Base-by-base conservation (phyloP, 2,888 invertebrate species). In the Drosophila acutilabella region DNA sequence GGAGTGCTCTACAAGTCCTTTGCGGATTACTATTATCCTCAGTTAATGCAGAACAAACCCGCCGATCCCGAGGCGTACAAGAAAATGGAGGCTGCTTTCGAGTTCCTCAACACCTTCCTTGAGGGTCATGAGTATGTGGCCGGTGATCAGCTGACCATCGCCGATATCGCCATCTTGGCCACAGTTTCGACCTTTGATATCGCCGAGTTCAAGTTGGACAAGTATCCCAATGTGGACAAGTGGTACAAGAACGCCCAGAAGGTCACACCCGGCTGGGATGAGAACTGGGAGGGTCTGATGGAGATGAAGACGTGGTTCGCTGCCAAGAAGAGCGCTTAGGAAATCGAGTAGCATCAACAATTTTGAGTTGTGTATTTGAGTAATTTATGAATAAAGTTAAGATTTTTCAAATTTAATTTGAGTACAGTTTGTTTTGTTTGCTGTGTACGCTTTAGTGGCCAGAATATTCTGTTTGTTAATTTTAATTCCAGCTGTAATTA, bases 81-180 rank as follows among this genome's bases (percentile, higher is more conserved):
- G 67, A 95, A 95, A 89, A 93, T 96, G 26, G 94, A 95, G 30
- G 94, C 94, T 1, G 95, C 95, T 0, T 93, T 96, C 44, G 93
- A 93, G 42, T 94, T 95, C 69, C 92, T 97, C 45, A 95, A 97
- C 78, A 94, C 92, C 14, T 95, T 96, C 93, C 93, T 97, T 14
- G 94, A 95, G 38, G 94, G 94, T 0, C 94, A 95, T 80, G 93
- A 94, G 59, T 97, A 94, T 92, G 94, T 93, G 18, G 96, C 96
- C 10, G 97, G 96, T 0, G 93, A 95, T 64, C 93, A 93, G 69
- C 92, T 96, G 54, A 97, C 97, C 8, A 90, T 97, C 16, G 97
- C 97, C 2, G 97, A 97, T 91, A 93, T 96, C 42, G 92, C 95
- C n/a, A 90, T 97, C 16, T 92, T 95, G 30, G 94, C 95, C 8